Base-by-base conservation (phyloP, 1,140 invertebrate genomes). In the Cydia pomonella region DNA sequence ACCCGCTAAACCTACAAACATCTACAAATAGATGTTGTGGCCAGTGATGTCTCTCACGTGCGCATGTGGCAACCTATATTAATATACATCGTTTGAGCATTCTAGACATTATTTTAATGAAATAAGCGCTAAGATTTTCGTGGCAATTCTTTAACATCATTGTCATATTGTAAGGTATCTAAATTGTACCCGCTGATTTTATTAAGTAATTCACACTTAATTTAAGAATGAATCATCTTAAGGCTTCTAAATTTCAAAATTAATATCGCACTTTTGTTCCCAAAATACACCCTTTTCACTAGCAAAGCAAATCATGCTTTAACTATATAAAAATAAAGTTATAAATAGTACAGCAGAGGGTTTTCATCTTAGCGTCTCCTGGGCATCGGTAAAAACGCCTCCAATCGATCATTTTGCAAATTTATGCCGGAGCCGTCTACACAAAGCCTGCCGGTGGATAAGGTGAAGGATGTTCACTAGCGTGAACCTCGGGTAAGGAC, bases 391-490 rank as follows among this genome's bases (percentile, higher is more conserved):
- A 66, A 69, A 69, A 69, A 69, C 64, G 33, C 64, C 9, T 21
- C 18, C 64, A 69, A 69, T 69, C 64, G 64, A 69, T 69, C 64
- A 69, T 69, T 69, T 69, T 69, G 64, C 29, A 69, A 69, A 69
- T 69, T 69, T 69, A 69, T 69, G 64, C 64, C 16, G 64, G n/a
- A 69, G n/a, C 64, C 18, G 64, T 69, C 64, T 69, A 69, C 63
- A 66, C 64, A 69, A 69, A 69, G 64, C 64, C 64, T 69, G 64
- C 64, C 64, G 33, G 27, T 69, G 64, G 64, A 69, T 69, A 38
- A 69, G 64, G 64, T 69, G 64, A 69, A 69, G 64, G 64, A 38
- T 69, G 64, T 69, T 69, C 64, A 69, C 27, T 18, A 18, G 13
- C 29, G 29, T 69, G 64, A 69, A 41, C 64, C 64, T 33, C 29